A percentile compares a stretch with the other conserved stretches of the same genome.
Evolutionary conservation across 2,113 vertebrate species (phyloP).

Genomic region (Neopipo cinnamomea): DNA sequence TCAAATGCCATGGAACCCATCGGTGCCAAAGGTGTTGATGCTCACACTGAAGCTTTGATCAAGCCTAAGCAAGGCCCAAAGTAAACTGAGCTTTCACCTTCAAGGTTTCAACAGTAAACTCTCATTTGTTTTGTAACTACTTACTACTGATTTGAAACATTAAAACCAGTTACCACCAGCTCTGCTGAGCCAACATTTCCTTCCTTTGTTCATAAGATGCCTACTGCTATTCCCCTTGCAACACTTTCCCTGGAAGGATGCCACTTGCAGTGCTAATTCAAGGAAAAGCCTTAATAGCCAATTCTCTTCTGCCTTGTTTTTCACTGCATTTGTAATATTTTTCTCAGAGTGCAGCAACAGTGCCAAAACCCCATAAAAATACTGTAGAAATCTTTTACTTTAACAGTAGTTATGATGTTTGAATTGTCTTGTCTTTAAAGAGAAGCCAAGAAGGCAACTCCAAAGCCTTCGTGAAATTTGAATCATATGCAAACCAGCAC

Average conservation of each 20-base stretch:
- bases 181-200: constrained; percentile 17
- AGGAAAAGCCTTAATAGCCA: constrained; percentile 4
- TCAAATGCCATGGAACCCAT: not conserved
- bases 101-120: constrained; percentile 41
- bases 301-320: constrained; percentile 42
- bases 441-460: constrained; percentile 9
- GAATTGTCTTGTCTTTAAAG: constrained; percentile 11
- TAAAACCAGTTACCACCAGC: constrained; percentile 38
- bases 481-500: not conserved
- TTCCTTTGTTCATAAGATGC: constrained; percentile 45
- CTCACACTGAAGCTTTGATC: not conserved
- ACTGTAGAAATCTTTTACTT: constrained; percentile 12
- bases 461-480: not conserved
- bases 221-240: constrained; percentile 39
- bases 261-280: constrained; percentile 48
- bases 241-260: constrained; percentile 55
- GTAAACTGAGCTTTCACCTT: constrained; percentile 52
- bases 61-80: not conserved
- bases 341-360: not conserved
- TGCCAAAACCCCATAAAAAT: not conserved
- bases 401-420: not conserved
- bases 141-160: constrained; percentile 35
- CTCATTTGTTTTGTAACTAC: constrained; percentile 35
- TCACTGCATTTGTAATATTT: not conserved
- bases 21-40: not conserved